Percentiles rank a stretch among this genome's conserved stretches.
phyloP scores from a whole-genome alignment of 2,797 vertebrate genomes.

The Gastrophryne carolinensis region DNA sequence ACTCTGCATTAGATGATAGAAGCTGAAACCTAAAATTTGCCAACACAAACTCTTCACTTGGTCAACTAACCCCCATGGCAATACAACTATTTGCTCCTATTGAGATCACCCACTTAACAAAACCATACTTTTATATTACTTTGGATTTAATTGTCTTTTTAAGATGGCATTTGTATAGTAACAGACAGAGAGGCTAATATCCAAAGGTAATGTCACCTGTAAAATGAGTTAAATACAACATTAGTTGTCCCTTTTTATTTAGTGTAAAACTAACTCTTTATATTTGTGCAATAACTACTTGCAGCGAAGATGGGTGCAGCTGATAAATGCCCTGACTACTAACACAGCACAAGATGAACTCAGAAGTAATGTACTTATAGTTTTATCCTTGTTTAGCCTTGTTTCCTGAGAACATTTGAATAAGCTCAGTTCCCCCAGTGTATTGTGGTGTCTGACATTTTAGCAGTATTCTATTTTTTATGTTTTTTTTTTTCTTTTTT shows the following conservation, averaged over 20 bases:
- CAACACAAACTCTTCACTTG: slow-evolving; percentile 1
- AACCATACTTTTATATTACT: slow-evolving; percentile 13
- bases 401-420: slow-evolving; percentile 67
- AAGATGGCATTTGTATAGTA: slow-evolving; percentile 58
- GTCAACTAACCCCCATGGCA: not conserved
- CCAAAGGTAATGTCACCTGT: slow-evolving; percentile 64
- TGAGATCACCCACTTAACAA: not conserved
- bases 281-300: slow-evolving; percentile 82
- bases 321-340: slow-evolving; percentile 76
- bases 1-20: not conserved
- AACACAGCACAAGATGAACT: slow-evolving; percentile 74
- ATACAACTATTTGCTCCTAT: slow-evolving; percentile 1
- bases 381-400: slow-evolving; percentile 23
- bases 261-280: slow-evolving; percentile 68
- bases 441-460: slow-evolving; percentile 74
- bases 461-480: slow-evolving; percentile 74
- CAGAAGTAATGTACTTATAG: slow-evolving; percentile 64
- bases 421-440: slow-evolving; percentile 68
- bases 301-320: slow-evolving; percentile 69
- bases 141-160: slow-evolving; percentile 51
- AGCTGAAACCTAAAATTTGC: not conserved
- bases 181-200: slow-evolving; percentile 52
- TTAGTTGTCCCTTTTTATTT: slow-evolving; percentile 57
- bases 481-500: slow-evolving; percentile 56
- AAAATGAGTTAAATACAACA: slow-evolving; percentile 46